Conservation (phyloP, 2,113 vertebrate genomes). For the Pterocles orientalis region DNA sequence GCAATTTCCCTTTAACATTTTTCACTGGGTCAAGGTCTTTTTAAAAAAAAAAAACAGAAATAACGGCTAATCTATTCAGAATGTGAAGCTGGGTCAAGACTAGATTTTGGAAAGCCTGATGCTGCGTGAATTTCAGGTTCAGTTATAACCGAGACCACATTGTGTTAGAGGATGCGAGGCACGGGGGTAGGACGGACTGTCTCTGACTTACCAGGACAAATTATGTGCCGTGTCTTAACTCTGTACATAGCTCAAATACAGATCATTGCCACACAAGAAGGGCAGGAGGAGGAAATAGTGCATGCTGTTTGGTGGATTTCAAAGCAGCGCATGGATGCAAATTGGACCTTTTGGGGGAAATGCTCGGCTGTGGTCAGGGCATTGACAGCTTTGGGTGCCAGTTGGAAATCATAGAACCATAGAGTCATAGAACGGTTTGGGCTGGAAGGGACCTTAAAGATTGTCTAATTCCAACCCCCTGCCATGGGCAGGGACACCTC, state of each 20-base stretch:
- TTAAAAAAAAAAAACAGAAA: too few relatives aligned
- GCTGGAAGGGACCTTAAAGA: too few relatives aligned
- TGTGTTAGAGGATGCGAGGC: neutral
- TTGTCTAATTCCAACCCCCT: too few relatives aligned
- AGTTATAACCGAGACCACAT: neutral
- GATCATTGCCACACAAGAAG: fast-evolving
- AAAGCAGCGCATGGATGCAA: neutral
- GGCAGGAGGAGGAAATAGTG: neutral
- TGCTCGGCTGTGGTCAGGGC: neutral
- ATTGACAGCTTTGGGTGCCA: neutral
- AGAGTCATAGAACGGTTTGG: too few relatives aligned
- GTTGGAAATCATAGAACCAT: neutral
- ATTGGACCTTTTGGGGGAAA: neutral
- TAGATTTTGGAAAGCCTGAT: neutral
- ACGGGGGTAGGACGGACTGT: neutral
- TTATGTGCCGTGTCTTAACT: neutral
- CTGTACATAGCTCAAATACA: neutral
- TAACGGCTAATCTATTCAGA: neutral
- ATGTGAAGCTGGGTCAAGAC: neutral
- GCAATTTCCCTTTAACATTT: conserved; percentile 50
- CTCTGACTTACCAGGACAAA: neutral
- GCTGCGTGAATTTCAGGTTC: neutral
- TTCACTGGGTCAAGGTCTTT: neutral
- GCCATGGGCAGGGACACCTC: too few relatives aligned
- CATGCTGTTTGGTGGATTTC: neutral